Percentiles rank a stretch among this genome's conserved stretches.
These are phyloP conservation scores for Phycodurus eques DNA, from an alignment of 2,113 vertebrate species.

Conservation along the genomic window DNA sequence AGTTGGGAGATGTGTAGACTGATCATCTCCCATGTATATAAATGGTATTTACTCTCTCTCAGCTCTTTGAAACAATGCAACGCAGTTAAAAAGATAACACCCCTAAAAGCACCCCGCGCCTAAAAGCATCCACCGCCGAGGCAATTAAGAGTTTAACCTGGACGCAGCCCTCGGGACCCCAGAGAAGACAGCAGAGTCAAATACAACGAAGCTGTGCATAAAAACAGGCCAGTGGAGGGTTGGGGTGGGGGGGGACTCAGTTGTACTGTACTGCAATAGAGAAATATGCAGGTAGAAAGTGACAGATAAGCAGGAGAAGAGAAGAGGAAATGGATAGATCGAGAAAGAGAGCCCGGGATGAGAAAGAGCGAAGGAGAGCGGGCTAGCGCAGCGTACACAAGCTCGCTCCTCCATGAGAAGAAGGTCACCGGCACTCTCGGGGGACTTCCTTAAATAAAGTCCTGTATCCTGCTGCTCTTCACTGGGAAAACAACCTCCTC, in stretches of 20 bases:
- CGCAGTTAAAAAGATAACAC: neutral
- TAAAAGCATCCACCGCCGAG: conserved; percentile 63
- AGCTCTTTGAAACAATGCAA: neutral
- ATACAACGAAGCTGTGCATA: conserved; percentile 60
- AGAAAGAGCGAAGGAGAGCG: conserved; percentile 18
- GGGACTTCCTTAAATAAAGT: conserved; percentile 81
- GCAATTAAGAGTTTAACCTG: conserved; percentile 72
- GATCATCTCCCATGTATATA: no score
- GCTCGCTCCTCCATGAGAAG: conserved; percentile 58
- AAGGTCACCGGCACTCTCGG: conserved; percentile 78
- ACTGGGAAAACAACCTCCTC: conserved; percentile 80
- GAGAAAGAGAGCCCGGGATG: neutral
- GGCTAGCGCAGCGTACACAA: conserved; percentile 55
- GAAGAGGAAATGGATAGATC: neutral
- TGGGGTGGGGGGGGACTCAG: neutral
- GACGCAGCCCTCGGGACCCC: conserved; percentile 60
- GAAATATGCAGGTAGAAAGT: conserved; percentile 5
- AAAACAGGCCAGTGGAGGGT: neutral
- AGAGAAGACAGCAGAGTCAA: conserved; percentile 57
- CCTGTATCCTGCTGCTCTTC: conserved; percentile 68
- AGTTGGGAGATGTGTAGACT: no score
- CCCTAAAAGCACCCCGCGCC: conserved; percentile 3
- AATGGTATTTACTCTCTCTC: neutral
- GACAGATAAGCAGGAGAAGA: neutral
- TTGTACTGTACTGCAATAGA: neutral